phyloP scores from a whole-genome alignment of 1,140 invertebrate species.

The Diabrotica virgifera region DNA sequence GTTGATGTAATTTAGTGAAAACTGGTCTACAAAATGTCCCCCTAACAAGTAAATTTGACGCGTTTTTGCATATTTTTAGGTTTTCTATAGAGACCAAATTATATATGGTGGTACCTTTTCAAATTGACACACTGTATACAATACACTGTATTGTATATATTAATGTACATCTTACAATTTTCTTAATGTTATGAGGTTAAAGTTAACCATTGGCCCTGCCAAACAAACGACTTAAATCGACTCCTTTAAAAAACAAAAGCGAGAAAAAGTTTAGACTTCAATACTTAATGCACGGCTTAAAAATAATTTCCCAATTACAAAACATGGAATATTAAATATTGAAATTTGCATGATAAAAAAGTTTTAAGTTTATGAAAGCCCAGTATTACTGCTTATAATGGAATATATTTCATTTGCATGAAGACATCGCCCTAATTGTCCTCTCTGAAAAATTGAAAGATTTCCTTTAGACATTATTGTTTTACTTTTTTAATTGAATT shows the following conservation, averaged over 20 bases:
- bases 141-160: too few species aligned
- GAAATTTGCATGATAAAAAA: slow-evolving; percentile 31
- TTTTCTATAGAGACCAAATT: too few species aligned
- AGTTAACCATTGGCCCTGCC: too few species aligned
- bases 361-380: slow-evolving; percentile 30
- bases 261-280: slow-evolving; percentile 10
- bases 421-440: slow-evolving; percentile 16
- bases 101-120: too few species aligned
- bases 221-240: too few species aligned
- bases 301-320: slow-evolving; percentile 36
- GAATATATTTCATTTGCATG: slow-evolving; percentile 34
- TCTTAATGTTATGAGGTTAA: too few species aligned
- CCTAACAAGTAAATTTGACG: too few species aligned
- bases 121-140: too few species aligned
- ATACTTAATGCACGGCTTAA: slow-evolving; percentile 25
- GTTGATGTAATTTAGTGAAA: too few species aligned
- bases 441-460: slow-evolving; percentile 10
- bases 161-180: too few species aligned
- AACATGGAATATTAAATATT: slow-evolving; percentile 35
- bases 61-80: too few species aligned
- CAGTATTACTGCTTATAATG: slow-evolving; percentile 29
- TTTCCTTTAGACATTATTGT: slow-evolving; percentile 1
- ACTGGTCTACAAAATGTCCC: too few species aligned
- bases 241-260: neutral
- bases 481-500: neutral